Conservation (phyloP, 2,113 vertebrate genomes). For the Fukomys damarensis region DNA sequence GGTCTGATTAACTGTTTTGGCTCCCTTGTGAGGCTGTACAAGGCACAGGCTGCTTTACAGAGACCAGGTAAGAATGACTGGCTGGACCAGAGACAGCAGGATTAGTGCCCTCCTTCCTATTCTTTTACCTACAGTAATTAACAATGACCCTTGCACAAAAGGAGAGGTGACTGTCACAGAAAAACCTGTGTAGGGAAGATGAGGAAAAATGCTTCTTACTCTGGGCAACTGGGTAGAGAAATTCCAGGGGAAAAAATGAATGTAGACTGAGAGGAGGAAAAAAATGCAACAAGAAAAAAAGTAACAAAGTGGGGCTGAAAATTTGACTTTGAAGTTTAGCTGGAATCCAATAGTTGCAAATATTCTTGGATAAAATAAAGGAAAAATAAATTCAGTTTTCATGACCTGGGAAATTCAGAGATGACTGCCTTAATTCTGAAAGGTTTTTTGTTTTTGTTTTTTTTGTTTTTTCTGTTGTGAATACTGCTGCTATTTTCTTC, state of each 20-base stretch:
- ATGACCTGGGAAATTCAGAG: background rate
- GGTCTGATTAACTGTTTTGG: background rate
- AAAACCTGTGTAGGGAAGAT: background rate
- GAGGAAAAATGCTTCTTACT: background rate
- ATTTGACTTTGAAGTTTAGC: background rate
- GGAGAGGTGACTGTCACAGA: background rate
- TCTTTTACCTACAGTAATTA: background rate
- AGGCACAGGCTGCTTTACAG: too few species aligned
- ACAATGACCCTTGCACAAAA: background rate
- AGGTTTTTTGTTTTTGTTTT: too few species aligned
- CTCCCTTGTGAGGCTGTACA: background rate
- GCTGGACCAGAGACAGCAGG: background rate
- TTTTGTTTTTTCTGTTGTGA: too few species aligned
- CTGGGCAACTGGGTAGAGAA: background rate
- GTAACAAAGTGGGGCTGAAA: background rate
- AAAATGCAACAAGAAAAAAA: background rate
- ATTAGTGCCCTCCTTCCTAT: too few species aligned
- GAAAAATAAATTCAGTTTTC: background rate
- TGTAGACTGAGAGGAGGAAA: background rate
- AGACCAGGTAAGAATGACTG: background rate
- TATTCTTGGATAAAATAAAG: background rate
- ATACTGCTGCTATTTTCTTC: background rate
- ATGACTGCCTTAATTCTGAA: background rate
- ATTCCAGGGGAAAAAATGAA: background rate
- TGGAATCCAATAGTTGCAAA: background rate